These are phyloP conservation scores for Patagioenas fasciata DNA, from an alignment of 2,113 vertebrate species.

Conservation along the genomic window DNA sequence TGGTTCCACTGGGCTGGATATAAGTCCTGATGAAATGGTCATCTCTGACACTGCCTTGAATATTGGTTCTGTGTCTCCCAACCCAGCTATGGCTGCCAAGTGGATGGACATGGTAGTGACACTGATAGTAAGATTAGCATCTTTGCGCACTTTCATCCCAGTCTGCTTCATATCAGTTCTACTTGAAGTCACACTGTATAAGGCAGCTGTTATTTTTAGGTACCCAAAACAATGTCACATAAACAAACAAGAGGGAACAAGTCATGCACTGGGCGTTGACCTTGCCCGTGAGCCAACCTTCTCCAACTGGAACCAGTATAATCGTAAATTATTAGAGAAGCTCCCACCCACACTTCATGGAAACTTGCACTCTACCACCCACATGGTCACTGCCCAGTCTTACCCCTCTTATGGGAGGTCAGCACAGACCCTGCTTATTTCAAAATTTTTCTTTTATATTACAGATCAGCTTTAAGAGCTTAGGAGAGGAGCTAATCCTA, in stretches of 20 bases:
- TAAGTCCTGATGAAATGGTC: neutral
- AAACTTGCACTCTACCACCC: slow-evolving; percentile 25
- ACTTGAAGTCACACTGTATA: neutral
- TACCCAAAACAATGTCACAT: neutral
- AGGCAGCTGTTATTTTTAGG: neutral
- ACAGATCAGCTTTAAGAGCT: slow-evolving; percentile 12
- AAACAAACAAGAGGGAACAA: neutral
- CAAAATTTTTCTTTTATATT: neutral
- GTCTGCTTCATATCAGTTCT: neutral
- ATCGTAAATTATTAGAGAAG: neutral
- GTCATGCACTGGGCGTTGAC: neutral
- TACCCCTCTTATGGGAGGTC: neutral
- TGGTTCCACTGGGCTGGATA: neutral
- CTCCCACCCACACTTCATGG: neutral
- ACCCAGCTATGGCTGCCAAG: neutral
- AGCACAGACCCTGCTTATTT: neutral
- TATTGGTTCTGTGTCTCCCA: neutral
- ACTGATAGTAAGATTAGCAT: neutral
- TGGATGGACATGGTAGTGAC: neutral
- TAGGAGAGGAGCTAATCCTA: slow-evolving; percentile 53
- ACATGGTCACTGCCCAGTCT: neutral
- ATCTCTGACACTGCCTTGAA: neutral
- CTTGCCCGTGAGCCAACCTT: neutral
- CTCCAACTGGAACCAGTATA: neutral
- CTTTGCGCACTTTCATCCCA: neutral